Evolutionary conservation across 1,140 invertebrate species (phyloP).

Genomic region (Lasaia peninsularis): DNA sequence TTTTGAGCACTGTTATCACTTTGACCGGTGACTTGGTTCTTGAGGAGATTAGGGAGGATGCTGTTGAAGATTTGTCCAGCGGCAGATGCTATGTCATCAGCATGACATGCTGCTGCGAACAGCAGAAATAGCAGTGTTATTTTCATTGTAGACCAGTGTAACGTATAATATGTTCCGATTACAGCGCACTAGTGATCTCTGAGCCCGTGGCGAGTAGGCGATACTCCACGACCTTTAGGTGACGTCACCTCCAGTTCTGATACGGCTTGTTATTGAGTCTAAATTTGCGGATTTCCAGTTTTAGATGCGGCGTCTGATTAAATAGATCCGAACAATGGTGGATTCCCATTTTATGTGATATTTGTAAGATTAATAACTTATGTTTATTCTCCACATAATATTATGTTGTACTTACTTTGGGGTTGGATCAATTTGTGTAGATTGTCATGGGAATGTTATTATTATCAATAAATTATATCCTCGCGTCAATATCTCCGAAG

Average conservation of each 20-base stretch:
- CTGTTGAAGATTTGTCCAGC: constrained; percentile 68
- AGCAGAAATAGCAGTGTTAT: constrained; percentile 40
- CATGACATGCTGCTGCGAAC: constrained; percentile 37
- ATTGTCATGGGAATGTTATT: too few relatives aligned
- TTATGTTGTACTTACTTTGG: too few relatives aligned
- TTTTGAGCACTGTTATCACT: constrained; percentile 56
- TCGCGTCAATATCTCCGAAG: too few relatives aligned
- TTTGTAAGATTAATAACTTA: too few relatives aligned
- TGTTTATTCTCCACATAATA: too few relatives aligned
- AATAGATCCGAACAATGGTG: constrained; percentile 34
- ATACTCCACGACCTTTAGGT: constrained; percentile 62
- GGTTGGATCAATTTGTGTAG: too few relatives aligned
- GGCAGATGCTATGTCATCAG: constrained; percentile 58
- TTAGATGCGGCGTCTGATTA: constrained; percentile 51
- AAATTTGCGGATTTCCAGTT: constrained; percentile 56
- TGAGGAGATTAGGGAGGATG: constrained; percentile 61
- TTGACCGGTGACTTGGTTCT: constrained; percentile 50
- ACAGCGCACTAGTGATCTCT: constrained; percentile 65
- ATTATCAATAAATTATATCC: too few relatives aligned
- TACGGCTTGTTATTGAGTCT: constrained; percentile 57
- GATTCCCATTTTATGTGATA: too few relatives aligned
- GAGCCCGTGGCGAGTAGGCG: constrained; percentile 39
- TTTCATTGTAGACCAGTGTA: constrained; percentile 44
- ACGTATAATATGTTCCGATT: constrained; percentile 51
- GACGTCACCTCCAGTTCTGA: constrained; percentile 52